Base-by-base conservation (phyloP, 1,140 invertebrate genomes). In the Lethrus apterus region DNA sequence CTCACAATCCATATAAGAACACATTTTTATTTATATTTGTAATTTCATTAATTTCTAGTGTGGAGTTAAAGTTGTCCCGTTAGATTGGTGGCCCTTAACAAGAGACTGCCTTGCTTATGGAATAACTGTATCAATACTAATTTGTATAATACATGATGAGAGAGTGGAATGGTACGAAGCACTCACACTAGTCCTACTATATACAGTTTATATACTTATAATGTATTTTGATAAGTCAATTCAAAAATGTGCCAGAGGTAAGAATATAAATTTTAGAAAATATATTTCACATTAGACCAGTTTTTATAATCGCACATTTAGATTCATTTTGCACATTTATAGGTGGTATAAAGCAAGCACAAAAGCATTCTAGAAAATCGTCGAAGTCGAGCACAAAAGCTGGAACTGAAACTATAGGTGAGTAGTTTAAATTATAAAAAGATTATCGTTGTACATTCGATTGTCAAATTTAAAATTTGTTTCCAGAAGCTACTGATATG, bases 1-100 rank as follows among this genome's bases (percentile, higher is more conserved):
- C n/a, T n/a, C n/a, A n/a, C n/a, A n/a, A n/a, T n/a, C n/a, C n/a
- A n/a, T n/a, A n/a, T n/a, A n/a, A n/a, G n/a, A n/a, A n/a, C n/a
- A n/a, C n/a, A n/a, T n/a, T n/a, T n/a, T n/a, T n/a, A n/a, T 32
- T 29, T 9, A 30, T 29, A 40, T 36, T 36, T 43, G 18, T 33
- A 5, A 23, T 18, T 32, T 33, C 15, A 46, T 7, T 21, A n/a
- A 8, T 13, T 44, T 55, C 29, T 42, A 66, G 64, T 65, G 62
- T 40, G 63, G 64, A 4, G 64, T 63, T 7, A 53, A 93, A 86
- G 84, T 89, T 10, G 81, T 93, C 26, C 84, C 87, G 10, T 67
- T 94, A 44, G 87, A 93, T 63, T 94, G 89, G 89, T 94, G 88
- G 89, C 91, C 92, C 5, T 71, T 95, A 51, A 87, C 89, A 30